Evolutionary conservation across 53 echinoderm and acorn worm genomes (phyloP), one percentile per base, ranked within the genome.

Genomic region (Hippasteria phrygiana): DNA sequence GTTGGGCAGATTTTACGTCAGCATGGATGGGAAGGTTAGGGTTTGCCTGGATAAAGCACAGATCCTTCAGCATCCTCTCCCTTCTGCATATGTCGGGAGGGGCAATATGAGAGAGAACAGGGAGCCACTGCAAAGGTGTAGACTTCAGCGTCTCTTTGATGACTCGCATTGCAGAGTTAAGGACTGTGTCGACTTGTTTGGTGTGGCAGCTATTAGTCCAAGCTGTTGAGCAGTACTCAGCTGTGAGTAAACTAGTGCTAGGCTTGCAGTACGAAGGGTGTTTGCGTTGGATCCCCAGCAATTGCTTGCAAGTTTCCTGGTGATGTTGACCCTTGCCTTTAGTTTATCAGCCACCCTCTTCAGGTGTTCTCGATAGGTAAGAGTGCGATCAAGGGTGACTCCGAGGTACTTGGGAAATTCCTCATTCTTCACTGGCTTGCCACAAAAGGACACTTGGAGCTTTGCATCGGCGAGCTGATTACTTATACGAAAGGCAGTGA

Each of bases 391-490:
- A n/a, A n/a, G n/a, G n/a, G n/a, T n/a, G n/a, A n/a, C n/a, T n/a
- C n/a, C n/a, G n/a, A n/a, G n/a, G n/a, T n/a, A n/a, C n/a, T n/a
- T n/a, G n/a, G n/a, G n/a, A n/a, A n/a, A n/a, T 64, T 43, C 18
- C 20, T 83, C 83, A 43, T 66, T 31, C 43, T 83, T 43, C 34
- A 46, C 83, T 22, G 67, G 45, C 53, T 83, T 74, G 43, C 83
- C 83, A 83, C 62, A 83, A 41, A 83, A 83, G 16, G 83, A 63
- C 53, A 66, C 39, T 26, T 41, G 28, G 62, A 83, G 83, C 35
- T 66, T 31, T 62, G 45, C 41, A 11, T 26, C 20, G 14, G 66
- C 43, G 12, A 62, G 41, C 31, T 66, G 20, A 32, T 73, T 20
- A 22, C 42, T 41, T n/a, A 40, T 42, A 7, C 42, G 43, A 43